Conservation (phyloP, 2,888 invertebrate genomes). For the Entomobrya multifasciata region DNA sequence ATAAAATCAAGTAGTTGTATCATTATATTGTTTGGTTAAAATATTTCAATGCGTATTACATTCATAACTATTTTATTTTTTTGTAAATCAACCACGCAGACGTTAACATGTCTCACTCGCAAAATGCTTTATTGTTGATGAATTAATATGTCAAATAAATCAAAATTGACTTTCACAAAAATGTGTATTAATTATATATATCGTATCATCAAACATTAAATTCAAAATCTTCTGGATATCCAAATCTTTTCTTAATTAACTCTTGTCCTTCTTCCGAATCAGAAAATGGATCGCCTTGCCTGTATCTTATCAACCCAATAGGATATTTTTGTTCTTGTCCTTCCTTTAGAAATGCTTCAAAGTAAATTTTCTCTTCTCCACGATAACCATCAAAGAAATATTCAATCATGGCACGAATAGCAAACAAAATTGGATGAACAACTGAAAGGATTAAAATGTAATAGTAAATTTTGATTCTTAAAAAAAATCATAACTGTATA, state of each 20-base stretch:
- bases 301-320: constrained; percentile 24
- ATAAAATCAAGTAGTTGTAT: no score
- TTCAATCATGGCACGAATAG: constrained; percentile 62
- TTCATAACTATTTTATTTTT: constrained; percentile 27
- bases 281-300: constrained; percentile 30
- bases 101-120: constrained; percentile 11
- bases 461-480: no score
- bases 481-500: no score
- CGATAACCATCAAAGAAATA: constrained; percentile 61
- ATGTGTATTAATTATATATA: no score
- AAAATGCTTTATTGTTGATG: constrained; percentile 8
- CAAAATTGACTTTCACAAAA: background rate
- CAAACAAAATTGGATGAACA: constrained; percentile 61
- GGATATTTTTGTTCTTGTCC: constrained; percentile 46
- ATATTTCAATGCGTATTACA: no score
- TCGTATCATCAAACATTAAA: no score
- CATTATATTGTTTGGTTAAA: no score
- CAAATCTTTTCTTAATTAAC: constrained; percentile 5
- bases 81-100: constrained; percentile 12
- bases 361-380: constrained; percentile 52
- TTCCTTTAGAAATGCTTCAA: constrained; percentile 33
- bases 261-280: constrained; percentile 16
- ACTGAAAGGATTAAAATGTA: constrained; percentile 41
- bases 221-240: background rate
- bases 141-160: background rate